Conservation (phyloP, 2,888 invertebrate genomes). For the Linyphia triangularis region DNA sequence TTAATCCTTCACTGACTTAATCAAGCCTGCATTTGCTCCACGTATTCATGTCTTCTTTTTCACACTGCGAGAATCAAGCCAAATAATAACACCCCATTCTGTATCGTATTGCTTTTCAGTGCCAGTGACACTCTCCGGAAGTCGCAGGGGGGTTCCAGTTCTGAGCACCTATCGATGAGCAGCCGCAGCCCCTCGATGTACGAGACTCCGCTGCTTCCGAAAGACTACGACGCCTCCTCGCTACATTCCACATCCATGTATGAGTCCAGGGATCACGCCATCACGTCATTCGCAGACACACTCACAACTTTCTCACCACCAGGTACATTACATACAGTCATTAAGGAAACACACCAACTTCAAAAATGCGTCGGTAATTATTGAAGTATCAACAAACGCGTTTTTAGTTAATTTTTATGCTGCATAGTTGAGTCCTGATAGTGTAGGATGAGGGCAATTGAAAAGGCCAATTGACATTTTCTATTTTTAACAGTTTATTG, state of each 20-base stretch:
- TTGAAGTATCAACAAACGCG: background rate
- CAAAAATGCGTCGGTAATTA: background rate
- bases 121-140: slow-evolving; percentile 73
- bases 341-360: background rate
- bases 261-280: slow-evolving; percentile 54
- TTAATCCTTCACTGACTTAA: too few relatives aligned
- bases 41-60: too few relatives aligned
- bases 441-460: too few relatives aligned
- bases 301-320: slow-evolving; percentile 67
- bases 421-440: background rate
- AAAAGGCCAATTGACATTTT: too few relatives aligned
- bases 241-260: slow-evolving; percentile 61
- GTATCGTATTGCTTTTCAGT: slow-evolving; percentile 29
- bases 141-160: slow-evolving; percentile 74
- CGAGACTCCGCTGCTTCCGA: slow-evolving; percentile 73
- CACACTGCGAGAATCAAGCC: too few relatives aligned
- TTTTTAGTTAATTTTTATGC: background rate
- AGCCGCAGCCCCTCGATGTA: slow-evolving; percentile 74
- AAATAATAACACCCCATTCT: too few relatives aligned
- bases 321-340: slow-evolving; percentile 4
- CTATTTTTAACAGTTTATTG: too few relatives aligned
- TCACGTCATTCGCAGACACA: slow-evolving; percentile 53
- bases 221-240: slow-evolving; percentile 58
- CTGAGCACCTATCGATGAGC: slow-evolving; percentile 70
- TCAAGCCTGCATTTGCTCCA: too few relatives aligned